Base-by-base conservation (phyloP, 2,113 vertebrate genomes). In the Sylvilagus bachmani region DNA sequence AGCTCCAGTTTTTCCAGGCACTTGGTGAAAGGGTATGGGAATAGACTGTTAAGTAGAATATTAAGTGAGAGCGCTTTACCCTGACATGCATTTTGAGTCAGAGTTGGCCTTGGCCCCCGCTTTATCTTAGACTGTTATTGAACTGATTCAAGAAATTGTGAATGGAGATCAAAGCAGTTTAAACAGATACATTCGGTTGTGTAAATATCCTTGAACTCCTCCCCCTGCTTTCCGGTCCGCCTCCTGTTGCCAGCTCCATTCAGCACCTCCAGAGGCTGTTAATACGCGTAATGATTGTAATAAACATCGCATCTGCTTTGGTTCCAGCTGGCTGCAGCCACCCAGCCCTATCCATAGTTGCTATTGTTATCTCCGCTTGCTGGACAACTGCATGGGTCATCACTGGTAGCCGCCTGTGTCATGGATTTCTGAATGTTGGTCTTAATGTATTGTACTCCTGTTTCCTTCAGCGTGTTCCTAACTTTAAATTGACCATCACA, bases 111-210 rank as follows among this genome's bases (percentile, higher is more conserved):
- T 96, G 79, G 80, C 89, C 91, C 91, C 3, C 86, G 44, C 94
- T 94, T 97, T 97, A 96, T 97, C 98, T 98, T 97, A 86, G 58
- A 88, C 85, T 97, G 90, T 96, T 97, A 97, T 19, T 97, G 97
- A 98, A 93, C 97, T 97, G 67, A 93, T 98, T 96, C 91, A 95
- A 96, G 95, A 94, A 97, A 85, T 95, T 96, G 94, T 97, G 93
- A 98, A 85, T 86, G 96, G 89, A 97, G 95, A 98, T 98, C 98
- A 98, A 98, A 98, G 95, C 95, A 84, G 93, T 97, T 96, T 98
- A 97, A 98, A 97, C 96, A 98, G 98, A 98, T 97, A 95, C 77
- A 87, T 97, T 95, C 93, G 94, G 96, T 98, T 97, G 94, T 96
- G 94, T 97, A 98, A 98, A 98, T 98, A 98, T 95, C 96, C 29